Evolutionary conservation across 2,797 vertebrate genomes (phyloP).

Genomic region (Sebastes cheni): DNA sequence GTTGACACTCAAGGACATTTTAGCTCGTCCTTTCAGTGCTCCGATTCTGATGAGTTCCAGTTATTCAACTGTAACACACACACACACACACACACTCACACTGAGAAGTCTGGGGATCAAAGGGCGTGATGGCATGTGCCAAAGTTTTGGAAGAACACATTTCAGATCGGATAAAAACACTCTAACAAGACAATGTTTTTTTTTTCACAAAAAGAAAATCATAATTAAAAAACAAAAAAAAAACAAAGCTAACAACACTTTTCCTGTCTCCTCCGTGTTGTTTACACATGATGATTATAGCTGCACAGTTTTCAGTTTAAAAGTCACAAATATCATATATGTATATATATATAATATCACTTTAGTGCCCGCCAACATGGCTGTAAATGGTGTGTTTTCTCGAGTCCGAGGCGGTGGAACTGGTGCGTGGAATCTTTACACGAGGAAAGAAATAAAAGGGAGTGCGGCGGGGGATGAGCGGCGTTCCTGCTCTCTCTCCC

Average conservation of each 20-base stretch:
- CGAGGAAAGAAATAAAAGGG: slow-evolving; percentile 70
- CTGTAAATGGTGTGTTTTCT: slow-evolving; percentile 75
- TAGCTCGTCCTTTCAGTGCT: slow-evolving; percentile 48
- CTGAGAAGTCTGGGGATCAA: slow-evolving; percentile 44
- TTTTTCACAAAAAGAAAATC: slow-evolving; percentile 76
- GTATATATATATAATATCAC: slow-evolving; percentile 64
- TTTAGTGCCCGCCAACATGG: slow-evolving; percentile 83
- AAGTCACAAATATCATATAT: slow-evolving; percentile 81
- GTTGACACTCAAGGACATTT: slow-evolving; percentile 40
- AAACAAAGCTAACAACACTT: slow-evolving; percentile 83
- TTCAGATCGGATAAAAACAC: slow-evolving; percentile 84
- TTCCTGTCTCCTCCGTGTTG: slow-evolving; percentile 71
- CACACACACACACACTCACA: background rate
- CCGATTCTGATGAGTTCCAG: slow-evolving; percentile 68
- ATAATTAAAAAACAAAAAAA: slow-evolving; percentile 60
- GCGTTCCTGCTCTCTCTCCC: slow-evolving; percentile 55
- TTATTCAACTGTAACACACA: slow-evolving; percentile 29
- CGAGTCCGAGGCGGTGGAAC: slow-evolving; percentile 78
- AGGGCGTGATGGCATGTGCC: slow-evolving; percentile 66
- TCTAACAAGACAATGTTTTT: slow-evolving; percentile 71
- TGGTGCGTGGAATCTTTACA: slow-evolving; percentile 87
- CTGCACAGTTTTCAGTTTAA: slow-evolving; percentile 87
- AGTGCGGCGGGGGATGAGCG: slow-evolving; percentile 50
- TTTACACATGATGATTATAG: slow-evolving; percentile 85
- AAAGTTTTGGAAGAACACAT: slow-evolving; percentile 88